Evolutionary conservation across 2,113 vertebrate genomes (phyloP).

Genomic region (Pterocles gutturalis): DNA sequence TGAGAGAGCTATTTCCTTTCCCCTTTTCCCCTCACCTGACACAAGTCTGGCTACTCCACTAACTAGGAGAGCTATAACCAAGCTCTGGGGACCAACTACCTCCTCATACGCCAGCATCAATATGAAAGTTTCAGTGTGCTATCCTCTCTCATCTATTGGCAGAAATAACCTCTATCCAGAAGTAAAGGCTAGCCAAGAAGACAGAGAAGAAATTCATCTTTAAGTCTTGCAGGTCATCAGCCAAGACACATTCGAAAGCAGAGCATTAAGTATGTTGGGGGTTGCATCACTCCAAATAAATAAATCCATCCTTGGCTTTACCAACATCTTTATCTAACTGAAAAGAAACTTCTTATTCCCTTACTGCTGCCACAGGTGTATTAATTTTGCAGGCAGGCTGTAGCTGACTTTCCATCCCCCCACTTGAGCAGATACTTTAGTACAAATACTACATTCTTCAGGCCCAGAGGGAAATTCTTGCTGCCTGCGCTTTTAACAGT

Average conservation of each 20-base stretch:
- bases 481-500: slow-evolving; percentile 57
- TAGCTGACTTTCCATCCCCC: slow-evolving; percentile 1
- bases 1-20: neutral
- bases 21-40: neutral
- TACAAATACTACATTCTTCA: slow-evolving; percentile 63
- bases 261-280: neutral
- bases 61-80: neutral
- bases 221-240: neutral
- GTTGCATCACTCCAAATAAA: neutral
- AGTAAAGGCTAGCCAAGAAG: neutral
- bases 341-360: neutral
- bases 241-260: neutral
- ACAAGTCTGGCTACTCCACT: neutral
- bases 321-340: neutral
- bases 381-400: neutral
- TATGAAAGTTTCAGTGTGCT: neutral
- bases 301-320: neutral
- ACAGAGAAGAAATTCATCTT: neutral
- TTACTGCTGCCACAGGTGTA: slow-evolving; percentile 25
- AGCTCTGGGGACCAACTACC: neutral
- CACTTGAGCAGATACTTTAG: neutral
- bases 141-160: neutral
- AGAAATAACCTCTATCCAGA: neutral
- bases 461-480: slow-evolving; percentile 52
- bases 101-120: accelerated